phyloP scores from a whole-genome alignment of 1,140 invertebrate species.

The Papilio polytes region DNA sequence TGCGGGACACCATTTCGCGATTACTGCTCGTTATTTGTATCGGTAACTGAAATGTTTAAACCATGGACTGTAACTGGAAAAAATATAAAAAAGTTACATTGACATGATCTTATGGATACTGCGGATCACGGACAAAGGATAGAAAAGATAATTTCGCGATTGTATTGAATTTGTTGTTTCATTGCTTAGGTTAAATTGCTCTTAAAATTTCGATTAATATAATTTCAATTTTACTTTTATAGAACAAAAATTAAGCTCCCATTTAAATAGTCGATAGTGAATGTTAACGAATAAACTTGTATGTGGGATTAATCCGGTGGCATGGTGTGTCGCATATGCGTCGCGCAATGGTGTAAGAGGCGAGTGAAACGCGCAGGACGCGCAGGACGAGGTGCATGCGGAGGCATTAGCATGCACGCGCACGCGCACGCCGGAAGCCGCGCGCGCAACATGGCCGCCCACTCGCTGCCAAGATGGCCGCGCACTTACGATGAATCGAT shows the following conservation, averaged over 20 bases:
- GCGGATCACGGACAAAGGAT: not conserved
- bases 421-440: constrained; percentile 78
- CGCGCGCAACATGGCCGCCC: constrained; percentile 72
- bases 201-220: too few species aligned
- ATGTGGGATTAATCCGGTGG: constrained; percentile 27
- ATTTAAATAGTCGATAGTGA: too few species aligned
- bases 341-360: constrained; percentile 38
- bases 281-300: not conserved
- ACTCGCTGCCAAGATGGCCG: constrained; percentile 77
- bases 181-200: not conserved
- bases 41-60: constrained; percentile 13
- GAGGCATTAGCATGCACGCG: constrained; percentile 76
- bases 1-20: constrained; percentile 16
- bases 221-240: too few species aligned
- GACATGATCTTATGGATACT: not conserved
- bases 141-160: not conserved
- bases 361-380: constrained; percentile 60
- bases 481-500: constrained; percentile 80
- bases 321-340: constrained; percentile 33
- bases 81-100: not conserved
- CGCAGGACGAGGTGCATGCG: constrained; percentile 65
- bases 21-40: constrained; percentile 16
- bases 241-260: too few species aligned
- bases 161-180: too few species aligned
- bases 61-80: not conserved